Base-by-base conservation (phyloP, 23 tunicate species). In the Styela plicata region DNA sequence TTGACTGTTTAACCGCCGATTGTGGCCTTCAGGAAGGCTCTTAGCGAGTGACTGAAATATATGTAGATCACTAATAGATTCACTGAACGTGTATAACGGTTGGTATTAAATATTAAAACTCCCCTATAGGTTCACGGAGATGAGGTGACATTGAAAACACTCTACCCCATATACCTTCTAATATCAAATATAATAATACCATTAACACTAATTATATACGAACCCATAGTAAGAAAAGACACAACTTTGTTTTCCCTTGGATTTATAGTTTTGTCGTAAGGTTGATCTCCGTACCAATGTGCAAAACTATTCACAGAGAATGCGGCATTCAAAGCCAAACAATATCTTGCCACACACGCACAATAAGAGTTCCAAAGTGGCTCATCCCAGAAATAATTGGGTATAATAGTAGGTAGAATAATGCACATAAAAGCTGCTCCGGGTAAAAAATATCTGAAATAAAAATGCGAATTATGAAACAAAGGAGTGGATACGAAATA, bases 251-350 rank as follows among this genome's bases (percentile, higher is more conserved):
- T 76, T 25, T 76, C 81, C 17, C 63, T 57, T 7, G 81, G 29
- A 24, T 1, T n/a, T 0, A 76, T 76, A 18, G 27, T 35, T 7
- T 0, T 21, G 27, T 76, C 81, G 68, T 76, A 76, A 21, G 81
- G 81, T 57, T 36, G 35, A 29, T 22, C 21, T 22, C 81, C 81
- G 24, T 10, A 25, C 81, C 25, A 37, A 52, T 76, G 81, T 44
- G 81, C 81, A 28, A 76, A 76, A 28, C 81, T 76, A 37, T 76
- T 76, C 63, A 76, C 81, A 19, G 81, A 44, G 29, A 52, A 76
- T n/a, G 81, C 65, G 13, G 31, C 65, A 28, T 76, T 76, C 30
- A 76, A 18, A 5, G 13, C 0, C 10, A 76, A 10, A 29, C 81
- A 76, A 37, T 76, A 76, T 32, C 81, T 53, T 33, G 36, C 63